These are phyloP conservation scores for Micromesistius poutassou DNA, from an alignment of 2,797 vertebrate species.

Conservation along the genomic window DNA sequence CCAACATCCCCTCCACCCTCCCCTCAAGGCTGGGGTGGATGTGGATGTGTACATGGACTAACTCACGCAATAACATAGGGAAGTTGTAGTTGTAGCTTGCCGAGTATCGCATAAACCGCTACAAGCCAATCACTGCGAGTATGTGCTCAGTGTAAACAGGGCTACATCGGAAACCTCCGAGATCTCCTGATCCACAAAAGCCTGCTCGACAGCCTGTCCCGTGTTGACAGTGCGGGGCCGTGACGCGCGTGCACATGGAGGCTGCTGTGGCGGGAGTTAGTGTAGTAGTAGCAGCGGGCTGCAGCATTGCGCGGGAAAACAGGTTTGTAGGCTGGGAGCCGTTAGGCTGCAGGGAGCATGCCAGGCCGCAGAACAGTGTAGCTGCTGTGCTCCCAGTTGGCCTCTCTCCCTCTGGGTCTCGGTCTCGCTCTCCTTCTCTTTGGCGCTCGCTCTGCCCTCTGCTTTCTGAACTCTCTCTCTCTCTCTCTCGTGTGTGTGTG, in stretches of 20 bases:
- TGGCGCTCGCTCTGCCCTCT: background rate
- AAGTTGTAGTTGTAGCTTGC: background rate
- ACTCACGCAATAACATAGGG: background rate
- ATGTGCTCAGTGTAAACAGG: background rate
- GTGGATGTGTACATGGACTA: background rate
- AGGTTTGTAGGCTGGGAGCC: conserved; percentile 38
- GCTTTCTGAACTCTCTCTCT: background rate
- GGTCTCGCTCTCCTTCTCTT: background rate
- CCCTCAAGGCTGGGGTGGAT: background rate
- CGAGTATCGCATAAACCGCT: background rate
- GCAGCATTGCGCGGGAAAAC: conserved; percentile 60
- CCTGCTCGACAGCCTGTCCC: background rate
- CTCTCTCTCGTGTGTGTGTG: background rate
- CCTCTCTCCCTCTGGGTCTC: background rate
- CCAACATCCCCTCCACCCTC: background rate
- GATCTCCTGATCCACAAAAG: background rate
- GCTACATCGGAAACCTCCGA: background rate
- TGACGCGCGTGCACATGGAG: background rate
- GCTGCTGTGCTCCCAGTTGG: background rate
- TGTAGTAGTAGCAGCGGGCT: conserved; percentile 45
- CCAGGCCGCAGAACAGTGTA: background rate
- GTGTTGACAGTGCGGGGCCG: conserved; percentile 10
- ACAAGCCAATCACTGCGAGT: background rate
- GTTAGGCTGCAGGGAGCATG: conserved; percentile 33
- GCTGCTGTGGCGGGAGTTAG: conserved; percentile 48